Percentiles rank a stretch among this genome's conserved stretches.
Evolutionary conservation across 2,797 vertebrate species (phyloP).

Genomic region (Lacerta bilineata): DNA sequence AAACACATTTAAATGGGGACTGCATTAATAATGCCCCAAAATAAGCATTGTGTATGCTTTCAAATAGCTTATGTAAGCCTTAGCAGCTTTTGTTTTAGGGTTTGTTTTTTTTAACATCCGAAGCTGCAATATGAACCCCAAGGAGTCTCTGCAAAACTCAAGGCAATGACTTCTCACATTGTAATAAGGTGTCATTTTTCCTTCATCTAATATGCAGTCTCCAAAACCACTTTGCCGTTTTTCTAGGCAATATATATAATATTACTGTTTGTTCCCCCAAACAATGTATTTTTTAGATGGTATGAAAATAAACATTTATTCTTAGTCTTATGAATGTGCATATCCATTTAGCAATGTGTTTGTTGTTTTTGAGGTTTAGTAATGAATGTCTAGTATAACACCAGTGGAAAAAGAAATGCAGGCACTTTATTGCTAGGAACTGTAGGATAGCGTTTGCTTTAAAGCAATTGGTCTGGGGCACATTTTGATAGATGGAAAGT

Average conservation of each 20-base stretch:
- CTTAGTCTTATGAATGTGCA: neutral
- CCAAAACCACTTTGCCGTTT: neutral
- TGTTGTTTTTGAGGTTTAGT: neutral
- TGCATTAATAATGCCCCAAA: neutral
- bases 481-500: neutral
- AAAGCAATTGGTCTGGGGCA: neutral
- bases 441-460: neutral
- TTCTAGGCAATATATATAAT: neutral
- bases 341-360: neutral
- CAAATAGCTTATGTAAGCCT: neutral
- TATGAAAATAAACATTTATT: neutral
- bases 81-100: neutral
- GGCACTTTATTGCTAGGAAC: neutral
- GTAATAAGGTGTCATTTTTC: conserved; percentile 1
- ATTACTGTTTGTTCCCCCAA: neutral
- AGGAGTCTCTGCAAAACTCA: neutral
- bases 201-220: neutral
- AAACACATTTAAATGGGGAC: neutral
- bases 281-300: neutral
- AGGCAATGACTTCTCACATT: conserved; percentile 16
- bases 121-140: neutral
- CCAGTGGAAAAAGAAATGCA: neutral
- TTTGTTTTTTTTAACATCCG: neutral
- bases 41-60: neutral
- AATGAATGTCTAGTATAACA: neutral